These are phyloP conservation scores for Elephantulus edwardii DNA, from an alignment of 2,113 vertebrate species.

Conservation along the genomic window DNA sequence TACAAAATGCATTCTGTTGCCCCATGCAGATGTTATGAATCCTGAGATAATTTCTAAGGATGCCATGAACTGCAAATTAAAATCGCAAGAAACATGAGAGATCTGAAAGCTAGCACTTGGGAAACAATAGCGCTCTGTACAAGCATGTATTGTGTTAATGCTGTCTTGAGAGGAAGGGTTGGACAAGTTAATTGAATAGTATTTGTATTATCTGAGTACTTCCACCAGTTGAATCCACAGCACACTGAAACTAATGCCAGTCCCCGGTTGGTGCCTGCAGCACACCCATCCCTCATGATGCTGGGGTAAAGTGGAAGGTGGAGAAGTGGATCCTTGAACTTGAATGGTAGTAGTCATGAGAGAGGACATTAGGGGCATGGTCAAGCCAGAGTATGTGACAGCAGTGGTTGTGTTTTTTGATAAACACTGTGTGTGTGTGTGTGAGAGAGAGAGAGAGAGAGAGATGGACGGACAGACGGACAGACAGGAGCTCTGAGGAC, in stretches of 20 bases:
- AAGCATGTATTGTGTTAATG: accelerated
- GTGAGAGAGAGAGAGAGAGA: too few relatives aligned
- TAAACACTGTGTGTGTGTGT: too few relatives aligned
- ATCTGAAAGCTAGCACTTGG: accelerated
- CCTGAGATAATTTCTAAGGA: not conserved
- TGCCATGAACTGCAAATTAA: accelerated
- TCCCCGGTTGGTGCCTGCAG: too few relatives aligned
- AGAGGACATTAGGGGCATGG: too few relatives aligned
- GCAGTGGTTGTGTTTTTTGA: too few relatives aligned
- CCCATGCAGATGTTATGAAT: not conserved
- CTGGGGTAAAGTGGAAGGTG: too few relatives aligned
- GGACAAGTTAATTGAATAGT: not conserved
- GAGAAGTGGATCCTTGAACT: not conserved
- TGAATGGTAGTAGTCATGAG: not conserved
- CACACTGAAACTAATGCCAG: not conserved
- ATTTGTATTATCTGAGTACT: not conserved
- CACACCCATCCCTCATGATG: too few relatives aligned
- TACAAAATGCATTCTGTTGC: not conserved
- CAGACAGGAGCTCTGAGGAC: too few relatives aligned
- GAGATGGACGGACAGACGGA: too few relatives aligned
- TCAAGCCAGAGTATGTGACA: too few relatives aligned
- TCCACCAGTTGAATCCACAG: not conserved
- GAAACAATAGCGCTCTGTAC: accelerated
- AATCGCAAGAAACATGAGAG: not conserved
- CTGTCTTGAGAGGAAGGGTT: not conserved